These are phyloP conservation scores for Vanessa cardui DNA, from an alignment of 2,888 invertebrate genomes.

Conservation along the genomic window DNA sequence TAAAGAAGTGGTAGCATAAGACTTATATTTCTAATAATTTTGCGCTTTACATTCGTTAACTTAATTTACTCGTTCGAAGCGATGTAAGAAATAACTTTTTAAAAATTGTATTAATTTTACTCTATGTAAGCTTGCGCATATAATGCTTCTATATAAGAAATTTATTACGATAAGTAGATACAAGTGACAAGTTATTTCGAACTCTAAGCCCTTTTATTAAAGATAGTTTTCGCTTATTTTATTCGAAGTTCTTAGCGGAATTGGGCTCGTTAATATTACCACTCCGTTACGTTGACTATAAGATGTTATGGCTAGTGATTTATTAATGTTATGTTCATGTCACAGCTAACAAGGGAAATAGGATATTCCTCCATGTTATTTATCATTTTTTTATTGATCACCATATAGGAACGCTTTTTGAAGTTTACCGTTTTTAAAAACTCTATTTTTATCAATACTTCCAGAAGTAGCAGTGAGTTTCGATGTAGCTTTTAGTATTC, in stretches of 20 bases:
- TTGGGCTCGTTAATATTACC: conserved; percentile 24
- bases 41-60: too few species aligned
- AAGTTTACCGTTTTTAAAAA: too few species aligned
- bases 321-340: conserved; percentile 27
- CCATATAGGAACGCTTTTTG: too few species aligned
- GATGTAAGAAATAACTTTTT: neutral
- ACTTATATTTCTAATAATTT: too few species aligned
- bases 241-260: conserved; percentile 17
- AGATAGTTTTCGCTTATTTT: conserved; percentile 14
- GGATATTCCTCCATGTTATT: conserved; percentile 1
- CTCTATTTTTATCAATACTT: too few species aligned
- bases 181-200: conserved; percentile 14
- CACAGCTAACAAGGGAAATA: conserved; percentile 16
- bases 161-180: conserved; percentile 38
- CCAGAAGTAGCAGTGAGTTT: too few species aligned
- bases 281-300: conserved; percentile 25
- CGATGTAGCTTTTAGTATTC: too few species aligned
- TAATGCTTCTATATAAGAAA: conserved; percentile 40
- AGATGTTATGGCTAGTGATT: conserved; percentile 26
- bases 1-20: too few species aligned
- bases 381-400: conserved; percentile 12
- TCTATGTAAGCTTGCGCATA: conserved; percentile 37
- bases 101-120: conserved; percentile 21
- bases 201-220: conserved; percentile 19
- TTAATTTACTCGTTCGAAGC: too few species aligned